phyloP scores from a whole-genome alignment of 1,140 invertebrate species.

The Atopsyche davidsoni region DNA sequence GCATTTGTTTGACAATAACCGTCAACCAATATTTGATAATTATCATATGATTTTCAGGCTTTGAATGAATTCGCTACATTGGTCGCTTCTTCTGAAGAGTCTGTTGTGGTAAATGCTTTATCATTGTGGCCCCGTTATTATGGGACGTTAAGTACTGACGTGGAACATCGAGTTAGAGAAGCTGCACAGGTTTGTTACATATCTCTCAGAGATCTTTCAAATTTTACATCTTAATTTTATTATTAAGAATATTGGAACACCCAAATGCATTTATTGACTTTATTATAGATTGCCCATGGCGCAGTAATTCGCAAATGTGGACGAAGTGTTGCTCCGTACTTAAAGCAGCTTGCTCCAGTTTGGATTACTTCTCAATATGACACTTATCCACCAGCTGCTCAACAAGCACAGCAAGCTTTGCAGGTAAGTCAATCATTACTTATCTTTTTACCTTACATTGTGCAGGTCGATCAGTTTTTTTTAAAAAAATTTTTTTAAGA shows the following conservation, averaged over 20 bases:
- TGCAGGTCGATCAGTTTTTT: background rate
- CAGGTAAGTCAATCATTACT: slow-evolving; percentile 41
- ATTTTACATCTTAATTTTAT: too few species aligned
- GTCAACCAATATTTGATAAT: slow-evolving; percentile 11
- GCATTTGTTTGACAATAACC: background rate
- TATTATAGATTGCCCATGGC: slow-evolving; percentile 54
- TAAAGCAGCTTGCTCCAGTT: slow-evolving; percentile 67
- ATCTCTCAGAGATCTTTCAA: too few species aligned
- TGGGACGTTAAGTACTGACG: slow-evolving; percentile 63
- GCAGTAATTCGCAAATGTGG: slow-evolving; percentile 61
- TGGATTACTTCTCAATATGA: slow-evolving; percentile 80
- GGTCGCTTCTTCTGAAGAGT: slow-evolving; percentile 55
- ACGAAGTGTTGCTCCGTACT: slow-evolving; percentile 66
- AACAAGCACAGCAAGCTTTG: slow-evolving; percentile 64
- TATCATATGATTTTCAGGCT: slow-evolving; percentile 49
- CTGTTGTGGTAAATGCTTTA: slow-evolving; percentile 58
- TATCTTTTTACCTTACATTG: background rate
- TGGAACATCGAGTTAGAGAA: slow-evolving; percentile 75
- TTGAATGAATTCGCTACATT: slow-evolving; percentile 70
- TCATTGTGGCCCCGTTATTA: slow-evolving; percentile 76
- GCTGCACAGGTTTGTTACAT: slow-evolving; percentile 47
- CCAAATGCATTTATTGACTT: background rate
- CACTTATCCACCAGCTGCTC: slow-evolving; percentile 71
- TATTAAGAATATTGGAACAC: too few species aligned
- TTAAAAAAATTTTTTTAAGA: slow-evolving; percentile 1